Base-by-base conservation (phyloP, 2,888 invertebrate species). In the Hololepta plana region DNA sequence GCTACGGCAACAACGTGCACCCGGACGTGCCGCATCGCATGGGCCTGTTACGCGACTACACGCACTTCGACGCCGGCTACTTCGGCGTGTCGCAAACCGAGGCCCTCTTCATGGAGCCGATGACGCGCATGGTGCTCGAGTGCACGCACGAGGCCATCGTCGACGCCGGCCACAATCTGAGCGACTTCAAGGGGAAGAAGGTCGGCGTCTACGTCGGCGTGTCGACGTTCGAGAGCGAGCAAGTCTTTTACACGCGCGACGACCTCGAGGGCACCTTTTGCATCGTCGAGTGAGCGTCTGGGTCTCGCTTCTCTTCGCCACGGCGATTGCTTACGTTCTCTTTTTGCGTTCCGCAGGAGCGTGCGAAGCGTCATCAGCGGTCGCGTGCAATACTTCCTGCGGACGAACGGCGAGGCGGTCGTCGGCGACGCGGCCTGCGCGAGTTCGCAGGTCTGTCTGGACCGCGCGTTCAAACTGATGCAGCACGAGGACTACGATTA, bases 381-480 rank as follows among this genome's bases (percentile, higher is more conserved):
- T 54, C 68, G 90, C 27, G 67, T 95, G 35, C 88, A 88, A 2
- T 91, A 81, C 51, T 75, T 74, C 56, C 64, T 93, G 33, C 88
- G 88, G 13, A 62, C 85, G 9, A 76, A 75, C 40, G 90, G 93
- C 1, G 91, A 91, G 0, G 87, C 88, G 4, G 82, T 74, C 55
- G 65, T 79, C 1, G 62, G 87, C 6, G 93, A 95, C 54, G 87
- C 91, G 0, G 93, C 93, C 1, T 95, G 93, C 50, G 88, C 88
- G n/a, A 91, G 91, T 28, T 82, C 88, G 5, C 62, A 90, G 37
- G 72, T 81, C 39, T 91, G 90, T 0, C 37, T 93, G 29, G 85
- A 91, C 41, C 74, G 76, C 35, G 84, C 80, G 8, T 80, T 74
- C 48, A 62, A 65, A 24, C 67, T 80, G 0, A 69, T 90, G 23